Percentiles rank a stretch among this genome's conserved stretches.
Conservation (phyloP, 2,888 invertebrate genomes). For the Atethmia centrago region DNA sequence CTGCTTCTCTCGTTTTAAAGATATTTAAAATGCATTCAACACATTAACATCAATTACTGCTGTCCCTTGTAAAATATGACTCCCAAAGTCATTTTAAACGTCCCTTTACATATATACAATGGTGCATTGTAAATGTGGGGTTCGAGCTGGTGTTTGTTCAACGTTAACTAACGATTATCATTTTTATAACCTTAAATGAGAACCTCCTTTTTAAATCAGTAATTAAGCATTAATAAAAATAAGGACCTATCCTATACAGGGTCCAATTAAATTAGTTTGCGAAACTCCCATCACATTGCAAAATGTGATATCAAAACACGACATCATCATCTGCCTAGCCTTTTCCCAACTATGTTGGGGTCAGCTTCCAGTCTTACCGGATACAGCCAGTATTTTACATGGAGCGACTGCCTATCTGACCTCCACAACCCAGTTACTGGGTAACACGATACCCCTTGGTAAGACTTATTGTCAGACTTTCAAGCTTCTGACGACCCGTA, state of each 20-base stretch:
- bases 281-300: neutral
- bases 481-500: too few relatives aligned
- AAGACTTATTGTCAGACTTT: too few relatives aligned
- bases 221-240: conserved; percentile 12
- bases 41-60: neutral
- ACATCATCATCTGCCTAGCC: too few relatives aligned
- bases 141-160: conserved; percentile 5
- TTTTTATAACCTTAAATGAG: conserved; percentile 11
- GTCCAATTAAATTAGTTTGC: neutral
- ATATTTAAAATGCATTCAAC: conserved; percentile 38
- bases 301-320: neutral
- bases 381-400: too few relatives aligned
- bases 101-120: conserved; percentile 20
- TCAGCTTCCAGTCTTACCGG: too few relatives aligned
- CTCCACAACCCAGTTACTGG: too few relatives aligned
- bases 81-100: neutral
- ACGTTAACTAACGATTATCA: neutral
- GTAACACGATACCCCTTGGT: too few relatives aligned
- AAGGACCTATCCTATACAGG: neutral
- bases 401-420: too few relatives aligned
- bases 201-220: too few relatives aligned
- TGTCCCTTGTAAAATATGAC: conserved; percentile 10
- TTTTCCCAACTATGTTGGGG: too few relatives aligned
- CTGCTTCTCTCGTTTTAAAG: neutral
- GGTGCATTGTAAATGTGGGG: neutral